Evolutionary conservation across 2,113 vertebrate genomes (phyloP).

Genomic region (Condylura cristata): DNA sequence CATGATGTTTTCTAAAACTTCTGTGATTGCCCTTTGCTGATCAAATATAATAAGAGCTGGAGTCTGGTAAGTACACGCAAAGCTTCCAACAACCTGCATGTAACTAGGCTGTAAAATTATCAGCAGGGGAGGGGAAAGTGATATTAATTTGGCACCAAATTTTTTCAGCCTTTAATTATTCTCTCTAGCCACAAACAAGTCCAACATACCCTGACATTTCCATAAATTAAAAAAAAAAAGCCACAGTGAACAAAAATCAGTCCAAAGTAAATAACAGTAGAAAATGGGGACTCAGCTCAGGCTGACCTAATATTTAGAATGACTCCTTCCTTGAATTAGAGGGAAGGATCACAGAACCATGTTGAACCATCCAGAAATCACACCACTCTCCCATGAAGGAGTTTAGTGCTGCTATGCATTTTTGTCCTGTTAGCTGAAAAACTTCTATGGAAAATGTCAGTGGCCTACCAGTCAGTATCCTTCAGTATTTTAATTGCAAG

Average conservation of each 20-base stretch:
- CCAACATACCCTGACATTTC: conserved; percentile 57
- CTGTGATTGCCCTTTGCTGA: conserved; percentile 70
- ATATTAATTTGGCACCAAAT: conserved; percentile 64
- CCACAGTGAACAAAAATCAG: conserved; percentile 59
- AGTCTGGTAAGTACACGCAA: conserved; percentile 58
- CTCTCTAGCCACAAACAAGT: conserved; percentile 65
- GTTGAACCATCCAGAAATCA: background rate
- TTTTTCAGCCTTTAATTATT: conserved; percentile 70
- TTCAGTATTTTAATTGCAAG: background rate
- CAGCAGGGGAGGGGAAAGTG: conserved; percentile 58
- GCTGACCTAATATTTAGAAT: background rate
- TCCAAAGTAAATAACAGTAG: conserved; percentile 45
- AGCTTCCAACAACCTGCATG: conserved; percentile 49
- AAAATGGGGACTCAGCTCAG: conserved; percentile 23
- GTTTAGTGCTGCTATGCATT: background rate
- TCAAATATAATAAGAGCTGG: conserved; percentile 67
- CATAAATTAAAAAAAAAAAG: conserved; percentile 35
- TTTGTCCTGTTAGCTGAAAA: background rate
- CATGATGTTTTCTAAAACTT: conserved; percentile 62
- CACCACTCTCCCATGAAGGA: background rate
- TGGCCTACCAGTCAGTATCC: background rate
- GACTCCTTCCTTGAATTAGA: background rate
- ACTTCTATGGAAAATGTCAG: background rate
- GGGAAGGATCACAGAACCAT: background rate
- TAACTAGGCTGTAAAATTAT: conserved; percentile 59